Percentiles rank a stretch among this genome's conserved stretches.
phyloP scores from a whole-genome alignment of 2,113 vertebrate species.

The Scolopax mira region DNA sequence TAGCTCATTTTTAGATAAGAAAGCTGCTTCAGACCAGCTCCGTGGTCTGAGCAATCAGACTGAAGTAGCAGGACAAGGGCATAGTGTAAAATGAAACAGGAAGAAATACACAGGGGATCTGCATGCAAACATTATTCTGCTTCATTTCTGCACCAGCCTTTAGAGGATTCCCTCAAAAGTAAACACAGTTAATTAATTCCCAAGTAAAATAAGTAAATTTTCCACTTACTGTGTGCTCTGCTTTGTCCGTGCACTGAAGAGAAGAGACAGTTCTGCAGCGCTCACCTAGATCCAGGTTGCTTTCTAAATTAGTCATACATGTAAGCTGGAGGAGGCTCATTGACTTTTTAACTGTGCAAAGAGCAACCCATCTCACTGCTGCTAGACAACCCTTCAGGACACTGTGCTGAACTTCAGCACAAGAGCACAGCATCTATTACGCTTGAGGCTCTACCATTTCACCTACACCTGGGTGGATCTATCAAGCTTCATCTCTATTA shows the following conservation, averaged over 20 bases:
- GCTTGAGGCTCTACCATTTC: conserved; percentile 74
- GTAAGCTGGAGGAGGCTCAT: conserved; percentile 39
- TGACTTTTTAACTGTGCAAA: conserved; percentile 64
- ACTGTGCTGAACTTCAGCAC: conserved; percentile 67
- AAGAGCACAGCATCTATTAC: conserved; percentile 68
- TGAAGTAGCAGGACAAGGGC: conserved; percentile 41
- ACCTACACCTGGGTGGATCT: conserved; percentile 83
- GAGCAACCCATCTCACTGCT: conserved; percentile 60
- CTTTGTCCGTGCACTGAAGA: conserved; percentile 63
- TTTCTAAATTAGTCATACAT: conserved; percentile 62
- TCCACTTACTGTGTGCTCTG: conserved; percentile 72
- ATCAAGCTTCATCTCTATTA: conserved; percentile 78
- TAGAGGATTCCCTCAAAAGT: conserved; percentile 68
- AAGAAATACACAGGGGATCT: conserved; percentile 52
- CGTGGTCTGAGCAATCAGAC: not conserved
- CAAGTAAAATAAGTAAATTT: conserved; percentile 65
- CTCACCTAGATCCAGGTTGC: conserved; percentile 74
- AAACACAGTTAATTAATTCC: conserved; percentile 74
- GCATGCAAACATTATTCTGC: conserved; percentile 55
- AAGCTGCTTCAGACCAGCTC: conserved; percentile 37
- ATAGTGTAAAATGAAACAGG: conserved; percentile 36
- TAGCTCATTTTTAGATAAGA: conserved; percentile 31
- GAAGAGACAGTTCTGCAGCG: not conserved
- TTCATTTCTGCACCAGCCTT: conserved; percentile 62
- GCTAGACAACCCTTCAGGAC: conserved; percentile 66